A percentile compares a stretch with the other conserved stretches of the same genome.
These are phyloP conservation scores for Melanogrammus aeglefinus DNA, from an alignment of 2,797 vertebrate species.

Conservation along the genomic window DNA sequence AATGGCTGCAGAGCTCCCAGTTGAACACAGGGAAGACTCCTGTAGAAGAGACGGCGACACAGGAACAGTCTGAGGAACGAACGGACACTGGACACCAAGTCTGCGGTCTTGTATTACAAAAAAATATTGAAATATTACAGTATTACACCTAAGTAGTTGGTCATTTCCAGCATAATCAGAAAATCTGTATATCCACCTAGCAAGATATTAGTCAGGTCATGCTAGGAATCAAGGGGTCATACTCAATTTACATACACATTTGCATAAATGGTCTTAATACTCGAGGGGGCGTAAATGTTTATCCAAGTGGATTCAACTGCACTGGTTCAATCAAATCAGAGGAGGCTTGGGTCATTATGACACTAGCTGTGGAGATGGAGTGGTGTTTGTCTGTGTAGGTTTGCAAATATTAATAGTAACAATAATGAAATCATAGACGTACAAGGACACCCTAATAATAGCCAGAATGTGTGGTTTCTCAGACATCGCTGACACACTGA, in stretches of 20 bases:
- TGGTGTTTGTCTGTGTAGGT: background rate
- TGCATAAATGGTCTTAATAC: background rate
- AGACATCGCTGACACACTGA: conserved; percentile 49
- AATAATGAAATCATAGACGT: background rate
- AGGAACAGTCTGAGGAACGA: background rate
- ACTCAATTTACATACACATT: background rate
- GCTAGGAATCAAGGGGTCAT: background rate
- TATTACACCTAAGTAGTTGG: background rate
- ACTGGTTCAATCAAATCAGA: background rate
- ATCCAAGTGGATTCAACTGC: background rate
- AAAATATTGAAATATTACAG: background rate
- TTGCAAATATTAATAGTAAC: background rate
- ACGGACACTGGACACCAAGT: background rate
- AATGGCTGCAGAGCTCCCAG: background rate
- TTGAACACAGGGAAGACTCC: background rate
- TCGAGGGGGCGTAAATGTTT: background rate
- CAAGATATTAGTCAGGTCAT: background rate
- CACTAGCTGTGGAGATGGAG: background rate
- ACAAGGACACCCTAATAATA: too few relatives aligned
- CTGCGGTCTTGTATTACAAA: background rate
- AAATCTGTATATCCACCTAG: background rate
- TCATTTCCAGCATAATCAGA: background rate
- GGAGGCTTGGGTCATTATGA: background rate
- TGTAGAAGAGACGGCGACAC: background rate
- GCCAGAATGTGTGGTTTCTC: conserved; percentile 39